phyloP scores from a whole-genome alignment of 2,113 vertebrate species.

The Anas platyrhynchos region DNA sequence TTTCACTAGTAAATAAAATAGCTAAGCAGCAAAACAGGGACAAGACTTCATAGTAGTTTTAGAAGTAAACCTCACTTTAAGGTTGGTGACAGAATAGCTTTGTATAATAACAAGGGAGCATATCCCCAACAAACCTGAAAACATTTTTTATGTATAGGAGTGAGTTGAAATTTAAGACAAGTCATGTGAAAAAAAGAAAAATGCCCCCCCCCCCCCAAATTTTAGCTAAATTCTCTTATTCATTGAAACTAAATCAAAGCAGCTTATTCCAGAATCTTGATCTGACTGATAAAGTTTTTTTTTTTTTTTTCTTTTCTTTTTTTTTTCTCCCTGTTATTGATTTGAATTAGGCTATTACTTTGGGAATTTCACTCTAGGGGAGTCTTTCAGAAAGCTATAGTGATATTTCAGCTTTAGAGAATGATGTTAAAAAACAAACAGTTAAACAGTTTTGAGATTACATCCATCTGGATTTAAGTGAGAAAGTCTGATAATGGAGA shows the following conservation, averaged over 20 bases:
- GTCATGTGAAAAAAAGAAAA: not conserved
- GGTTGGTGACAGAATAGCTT: not conserved
- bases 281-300: not conserved
- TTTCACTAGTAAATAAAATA: not conserved
- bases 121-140: not conserved
- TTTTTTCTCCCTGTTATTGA: not conserved
- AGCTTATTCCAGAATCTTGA: not conserved
- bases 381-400: not conserved
- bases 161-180: not conserved
- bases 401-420: not conserved
- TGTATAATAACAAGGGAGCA: not conserved
- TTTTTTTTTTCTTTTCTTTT: not conserved
- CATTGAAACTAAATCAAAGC: not conserved
- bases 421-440: not conserved
- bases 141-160: not conserved
- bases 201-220: accelerated
- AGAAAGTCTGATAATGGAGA: not conserved
- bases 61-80: not conserved
- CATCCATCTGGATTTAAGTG: not conserved
- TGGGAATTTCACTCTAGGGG: not conserved
- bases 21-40: not conserved
- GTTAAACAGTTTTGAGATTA: not conserved
- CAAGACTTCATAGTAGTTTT: not conserved
- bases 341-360: not conserved
- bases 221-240: not conserved